Conservation (phyloP, 2,113 vertebrate species). For the Halcyon malimbica region DNA sequence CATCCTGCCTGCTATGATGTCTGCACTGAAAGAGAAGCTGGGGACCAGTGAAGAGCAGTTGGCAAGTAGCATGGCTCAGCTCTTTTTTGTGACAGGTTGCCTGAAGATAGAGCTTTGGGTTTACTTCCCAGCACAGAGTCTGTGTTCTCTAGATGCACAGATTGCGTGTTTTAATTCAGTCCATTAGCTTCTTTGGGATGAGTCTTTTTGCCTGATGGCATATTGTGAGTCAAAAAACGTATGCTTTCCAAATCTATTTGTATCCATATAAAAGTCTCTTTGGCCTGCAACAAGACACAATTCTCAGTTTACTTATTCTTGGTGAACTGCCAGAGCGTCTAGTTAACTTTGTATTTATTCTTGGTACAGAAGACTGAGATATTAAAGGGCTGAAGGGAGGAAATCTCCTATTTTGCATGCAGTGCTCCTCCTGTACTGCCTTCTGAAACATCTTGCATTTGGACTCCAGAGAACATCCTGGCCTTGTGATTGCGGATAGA, state of each 20-base stretch:
- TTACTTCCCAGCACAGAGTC: not conserved
- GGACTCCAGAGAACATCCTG: slow-evolving; percentile 11
- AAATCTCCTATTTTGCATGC: not conserved
- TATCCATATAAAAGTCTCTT: slow-evolving; percentile 39
- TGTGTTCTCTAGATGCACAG: slow-evolving; percentile 7
- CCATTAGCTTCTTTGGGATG: slow-evolving; percentile 33
- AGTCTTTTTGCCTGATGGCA: slow-evolving; percentile 43
- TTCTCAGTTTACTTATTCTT: slow-evolving; percentile 42
- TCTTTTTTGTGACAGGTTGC: slow-evolving; percentile 30
- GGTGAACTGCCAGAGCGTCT: slow-evolving; percentile 31
- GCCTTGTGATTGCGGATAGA: not conserved
- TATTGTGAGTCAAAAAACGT: slow-evolving; percentile 36
- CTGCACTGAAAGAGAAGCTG: slow-evolving; percentile 91
- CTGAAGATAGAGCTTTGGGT: not conserved
- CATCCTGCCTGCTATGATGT: slow-evolving; percentile 93
- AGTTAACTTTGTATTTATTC: slow-evolving; percentile 54
- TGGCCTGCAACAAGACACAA: slow-evolving; percentile 25
- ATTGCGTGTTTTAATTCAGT: slow-evolving; percentile 33
- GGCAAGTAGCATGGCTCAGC: slow-evolving; percentile 70
- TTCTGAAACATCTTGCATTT: slow-evolving; percentile 19
- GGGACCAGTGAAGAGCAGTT: slow-evolving; percentile 87
- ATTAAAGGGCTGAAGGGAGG: slow-evolving; percentile 37
- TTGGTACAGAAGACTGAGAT: not conserved
- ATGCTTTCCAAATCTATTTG: slow-evolving; percentile 46
- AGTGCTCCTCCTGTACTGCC: not conserved